Evolutionary conservation across 2,797 vertebrate species (phyloP), one percentile per base, ranked within the genome.

Genomic region (Typhlichthys subterraneus): DNA sequence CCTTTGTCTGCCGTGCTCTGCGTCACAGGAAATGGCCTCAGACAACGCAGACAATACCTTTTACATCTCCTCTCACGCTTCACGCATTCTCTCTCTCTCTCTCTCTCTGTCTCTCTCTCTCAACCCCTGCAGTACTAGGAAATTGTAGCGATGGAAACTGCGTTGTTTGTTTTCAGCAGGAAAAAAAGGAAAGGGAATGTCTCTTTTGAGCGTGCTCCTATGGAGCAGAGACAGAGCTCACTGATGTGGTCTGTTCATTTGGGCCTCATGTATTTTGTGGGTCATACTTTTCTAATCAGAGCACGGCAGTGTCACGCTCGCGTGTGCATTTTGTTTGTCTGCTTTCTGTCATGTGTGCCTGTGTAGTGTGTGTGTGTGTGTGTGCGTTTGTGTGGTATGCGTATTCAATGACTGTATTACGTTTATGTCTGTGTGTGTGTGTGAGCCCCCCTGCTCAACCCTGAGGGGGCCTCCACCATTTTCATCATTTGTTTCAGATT

Each of bases 281-380:
- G 81, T 82, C 84, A 89, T 87, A 76, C 80, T 77, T 87, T 38
- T 85, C 83, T 82, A 87, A 90, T 90, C 85, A 87, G 69, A 84
- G 80, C 82, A 63, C 72, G 79, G 87, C 85, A 77, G 51, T 83
- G 76, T 85, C 81, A 79, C 68, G 57, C 56, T 57, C 69, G 68
- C 66, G 3, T 74, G 75, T 81, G 80, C 53, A 57, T 45, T n/a
- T 67, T 70, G 66, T 70, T 70, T 57, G 60, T 62, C 58, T 67
- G 50, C 51, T 42, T 71, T 38, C 31, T 69, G 79, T 79, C 67
- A 61, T 69, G 50, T 70, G 65, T 69, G 51, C 60, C 52, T 54
- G 31, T 58, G 38, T 77, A 72, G 80, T 63, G 67, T 61, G 70
- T 63, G 67, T 69, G 15, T 73, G 57, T 45, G 57, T 49, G 33